Evolutionary conservation across 2,888 invertebrate genomes (phyloP).

Genomic region (Eretmocerus hayati): DNA sequence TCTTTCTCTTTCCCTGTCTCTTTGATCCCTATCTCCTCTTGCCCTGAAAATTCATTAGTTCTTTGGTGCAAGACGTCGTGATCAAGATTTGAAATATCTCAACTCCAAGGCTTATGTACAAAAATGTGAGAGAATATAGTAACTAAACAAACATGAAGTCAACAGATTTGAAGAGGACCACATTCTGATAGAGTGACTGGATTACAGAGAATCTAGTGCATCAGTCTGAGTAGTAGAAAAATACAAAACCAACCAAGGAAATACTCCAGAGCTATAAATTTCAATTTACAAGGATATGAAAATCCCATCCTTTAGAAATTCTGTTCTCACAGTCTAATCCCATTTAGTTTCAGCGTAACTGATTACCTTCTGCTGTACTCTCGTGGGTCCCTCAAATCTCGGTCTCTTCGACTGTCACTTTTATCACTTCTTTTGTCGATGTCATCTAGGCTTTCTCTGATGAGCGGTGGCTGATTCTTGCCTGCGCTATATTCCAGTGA

Average conservation of each 20-base stretch:
- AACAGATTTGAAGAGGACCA: too few species aligned
- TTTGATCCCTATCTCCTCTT: constrained; percentile 42
- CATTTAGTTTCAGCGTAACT: neutral
- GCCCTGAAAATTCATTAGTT: constrained; percentile 33
- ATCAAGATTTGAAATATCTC: too few species aligned
- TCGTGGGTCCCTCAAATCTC: constrained; percentile 43
- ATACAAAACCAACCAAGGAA: too few species aligned
- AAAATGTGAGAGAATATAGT: too few species aligned
- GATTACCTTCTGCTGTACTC: constrained; percentile 42
- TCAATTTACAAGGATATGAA: neutral
- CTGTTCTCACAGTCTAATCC: neutral
- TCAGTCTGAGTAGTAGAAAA: too few species aligned
- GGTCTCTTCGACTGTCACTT: constrained; percentile 42
- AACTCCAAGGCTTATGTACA: too few species aligned
- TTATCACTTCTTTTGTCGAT: constrained; percentile 40
- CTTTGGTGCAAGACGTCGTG: too few species aligned
- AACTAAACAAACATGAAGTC: too few species aligned
- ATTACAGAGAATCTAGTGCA: too few species aligned
- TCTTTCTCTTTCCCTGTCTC: constrained; percentile 46
- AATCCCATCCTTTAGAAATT: too few species aligned
- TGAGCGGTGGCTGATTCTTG: constrained; percentile 56
- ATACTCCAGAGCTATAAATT: too few species aligned
- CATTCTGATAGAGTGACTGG: too few species aligned
- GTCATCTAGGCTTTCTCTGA: constrained; percentile 42
- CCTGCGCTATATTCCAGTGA: constrained; percentile 59